Conservation (phyloP, 2,888 invertebrate genomes). For the Aphidoletes aphidimyza region DNA sequence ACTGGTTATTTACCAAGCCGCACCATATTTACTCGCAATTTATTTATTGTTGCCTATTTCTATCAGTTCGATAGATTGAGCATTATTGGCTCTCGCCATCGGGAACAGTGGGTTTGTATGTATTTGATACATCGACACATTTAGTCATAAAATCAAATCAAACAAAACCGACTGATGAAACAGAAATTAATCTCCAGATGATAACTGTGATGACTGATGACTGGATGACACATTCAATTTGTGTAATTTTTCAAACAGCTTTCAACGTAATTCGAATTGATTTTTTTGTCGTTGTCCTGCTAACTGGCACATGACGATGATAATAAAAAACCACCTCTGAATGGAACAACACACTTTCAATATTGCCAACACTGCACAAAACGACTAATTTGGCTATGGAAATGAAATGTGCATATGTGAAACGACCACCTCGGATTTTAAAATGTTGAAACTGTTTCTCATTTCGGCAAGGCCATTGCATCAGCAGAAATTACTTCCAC, state of each 20-base stretch:
- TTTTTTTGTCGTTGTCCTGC: no score
- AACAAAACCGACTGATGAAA: background rate
- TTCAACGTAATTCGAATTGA: background rate
- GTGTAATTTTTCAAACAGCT: background rate
- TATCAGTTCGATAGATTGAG: background rate
- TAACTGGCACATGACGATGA: no score
- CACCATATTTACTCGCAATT: constrained; percentile 31
- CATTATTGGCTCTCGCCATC: background rate
- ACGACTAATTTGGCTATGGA: background rate
- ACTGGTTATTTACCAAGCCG: constrained; percentile 11
- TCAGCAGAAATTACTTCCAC: background rate
- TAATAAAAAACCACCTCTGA: no score
- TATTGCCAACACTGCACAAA: background rate
- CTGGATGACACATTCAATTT: constrained; percentile 35
- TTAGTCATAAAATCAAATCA: background rate
- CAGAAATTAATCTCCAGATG: background rate
- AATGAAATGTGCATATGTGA: no score
- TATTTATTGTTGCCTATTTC: constrained; percentile 29
- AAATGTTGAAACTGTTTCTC: background rate
- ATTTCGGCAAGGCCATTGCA: background rate
- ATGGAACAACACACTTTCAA: no score
- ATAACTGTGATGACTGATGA: background rate
- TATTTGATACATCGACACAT: background rate
- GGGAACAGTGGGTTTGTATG: background rate
- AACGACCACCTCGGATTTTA: background rate